Evolutionary conservation across 2,797 vertebrate genomes (phyloP), one percentile per base, ranked within the genome.

Genomic region (Psittacula echo): DNA sequence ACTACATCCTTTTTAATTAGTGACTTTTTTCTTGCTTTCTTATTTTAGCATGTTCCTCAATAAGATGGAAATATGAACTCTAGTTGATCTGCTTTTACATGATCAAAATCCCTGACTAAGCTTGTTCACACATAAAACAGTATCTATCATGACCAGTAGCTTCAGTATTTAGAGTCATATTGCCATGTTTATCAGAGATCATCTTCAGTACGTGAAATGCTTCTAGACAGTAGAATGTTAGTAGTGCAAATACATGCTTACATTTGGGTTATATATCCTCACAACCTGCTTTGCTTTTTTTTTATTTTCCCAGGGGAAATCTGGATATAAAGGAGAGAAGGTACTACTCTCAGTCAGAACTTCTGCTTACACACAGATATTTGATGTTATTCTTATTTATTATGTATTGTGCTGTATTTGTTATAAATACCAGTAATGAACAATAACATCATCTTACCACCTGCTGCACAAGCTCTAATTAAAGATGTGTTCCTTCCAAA

Each of bases 271-370:
- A 65, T n/a, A 12, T 73, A 34, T 54, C 5, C 4, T 91, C 47
- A 82, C 12, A 65, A 72, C 3, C 6, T 78, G 37, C 45, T 67
- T 87, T 78, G 29, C 11, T 93, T 79, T 97, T 94, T 94, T 96
- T 94, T 93, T 96, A 88, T 82, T 77, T 94, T 97, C 94, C 23
- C 94, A 99, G 99, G 99, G 99, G 11, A 99, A 98, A 97, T 97
- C 98, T 84, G 99, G 99, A 94, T 98, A 98, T 95, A 99, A 99
- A 98, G 99, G 99, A 97, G 98, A 99, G 56, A 98, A 98, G 98
- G 99, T 99, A 98, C 13, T 47, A 72, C 8, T 87, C 87, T 83
- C 27, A 94, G 32, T 77, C 62, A 82, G 45, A 95, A 75, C 15
- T 48, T 56, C 45, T 80, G 30, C n/a, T 88, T 87, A 39, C 13